These are phyloP conservation scores for Oscheius onirici DNA, from an alignment of 2,888 invertebrate genomes.

Conservation along the genomic window DNA sequence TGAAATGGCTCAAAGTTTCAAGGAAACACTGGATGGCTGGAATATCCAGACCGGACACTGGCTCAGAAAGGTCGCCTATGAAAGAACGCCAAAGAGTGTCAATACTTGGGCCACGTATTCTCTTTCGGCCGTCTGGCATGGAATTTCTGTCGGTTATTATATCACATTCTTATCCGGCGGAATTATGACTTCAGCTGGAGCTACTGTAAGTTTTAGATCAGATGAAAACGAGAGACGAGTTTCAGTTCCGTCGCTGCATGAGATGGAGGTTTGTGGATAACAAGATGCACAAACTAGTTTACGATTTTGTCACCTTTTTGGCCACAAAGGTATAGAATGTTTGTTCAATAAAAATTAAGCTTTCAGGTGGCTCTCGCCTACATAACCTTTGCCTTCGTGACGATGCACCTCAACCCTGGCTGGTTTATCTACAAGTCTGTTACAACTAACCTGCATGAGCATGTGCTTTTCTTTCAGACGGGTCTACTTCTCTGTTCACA, in stretches of 20 bases:
- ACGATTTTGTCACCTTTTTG: conserved; percentile 85
- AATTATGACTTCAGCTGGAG: conserved; percentile 83
- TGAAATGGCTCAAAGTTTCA: conserved; percentile 88
- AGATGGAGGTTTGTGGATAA: conserved; percentile 81
- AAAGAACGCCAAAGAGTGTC: conserved; percentile 79
- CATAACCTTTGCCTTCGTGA: conserved; percentile 88
- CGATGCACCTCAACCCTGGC: conserved; percentile 85
- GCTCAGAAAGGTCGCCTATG: conserved; percentile 90
- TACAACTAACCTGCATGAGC: background rate
- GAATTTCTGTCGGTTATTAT: conserved; percentile 79
- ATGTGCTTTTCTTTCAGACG: conserved; percentile 68
- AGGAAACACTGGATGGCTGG: conserved; percentile 88
- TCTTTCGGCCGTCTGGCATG: conserved; percentile 92
- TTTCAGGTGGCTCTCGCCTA: conserved; percentile 81
- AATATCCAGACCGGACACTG: conserved; percentile 93
- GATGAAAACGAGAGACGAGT: background rate
- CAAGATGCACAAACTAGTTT: conserved; percentile 79
- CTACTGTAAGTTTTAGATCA: conserved; percentile 37
- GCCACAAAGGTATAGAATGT: conserved; percentile 78
- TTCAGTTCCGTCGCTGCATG: conserved; percentile 82
- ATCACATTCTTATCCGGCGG: conserved; percentile 89
- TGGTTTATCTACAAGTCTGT: conserved; percentile 83
- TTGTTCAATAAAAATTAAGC: background rate
- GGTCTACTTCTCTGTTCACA: conserved; percentile 74
- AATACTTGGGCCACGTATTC: conserved; percentile 85